Base-by-base conservation (phyloP, 2,113 vertebrate species). In the Platysteira castanea region DNA sequence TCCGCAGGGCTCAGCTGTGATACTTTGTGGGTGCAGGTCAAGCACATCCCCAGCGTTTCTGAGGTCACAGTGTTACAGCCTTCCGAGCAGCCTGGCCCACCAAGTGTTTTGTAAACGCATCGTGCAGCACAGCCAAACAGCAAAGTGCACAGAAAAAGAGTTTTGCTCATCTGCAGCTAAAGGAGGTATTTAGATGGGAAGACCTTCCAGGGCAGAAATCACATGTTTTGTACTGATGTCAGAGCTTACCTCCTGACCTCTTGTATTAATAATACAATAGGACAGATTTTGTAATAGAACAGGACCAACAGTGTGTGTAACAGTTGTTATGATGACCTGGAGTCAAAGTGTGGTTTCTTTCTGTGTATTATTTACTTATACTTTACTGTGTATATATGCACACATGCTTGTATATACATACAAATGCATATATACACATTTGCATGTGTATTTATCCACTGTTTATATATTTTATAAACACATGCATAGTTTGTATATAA, bases 401-500 rank as follows among this genome's bases (percentile, higher is more conserved):
- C 42, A 89, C n/a, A 52, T 6, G 18, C 26, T 46, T 35, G 20
- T 60, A 59, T 70, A 87, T 57, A 80, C 31, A 46, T 30, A 87
- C 39, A 89, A 49, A 87, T 47, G 41, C 27, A 87, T 63, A 68
- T 39, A 79, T 33, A 70, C 39, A 60, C n/a, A 8, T 37, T 59
- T 39, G 35, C 49, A 47, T 35, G 33, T 49, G 28, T 35, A 82
- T 60, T 87, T 47, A 85, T 46, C 49, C 63, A 65, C 50, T 73
- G 87, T 76, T 85, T 76, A 82, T 61, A 31, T 19, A 56, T 76
- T 76, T 75, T 85, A 90, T 87, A 97, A 96, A 87, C 67, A 61
- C 69, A 69, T 0, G 1, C 12, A 9, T 49, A n/a, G 53, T 49
- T 61, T 85, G 59, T 64, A 46, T 85, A 83, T 79, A 75, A 54